Conservation (phyloP, 2,888 invertebrate species). For the Chirona hameri region DNA sequence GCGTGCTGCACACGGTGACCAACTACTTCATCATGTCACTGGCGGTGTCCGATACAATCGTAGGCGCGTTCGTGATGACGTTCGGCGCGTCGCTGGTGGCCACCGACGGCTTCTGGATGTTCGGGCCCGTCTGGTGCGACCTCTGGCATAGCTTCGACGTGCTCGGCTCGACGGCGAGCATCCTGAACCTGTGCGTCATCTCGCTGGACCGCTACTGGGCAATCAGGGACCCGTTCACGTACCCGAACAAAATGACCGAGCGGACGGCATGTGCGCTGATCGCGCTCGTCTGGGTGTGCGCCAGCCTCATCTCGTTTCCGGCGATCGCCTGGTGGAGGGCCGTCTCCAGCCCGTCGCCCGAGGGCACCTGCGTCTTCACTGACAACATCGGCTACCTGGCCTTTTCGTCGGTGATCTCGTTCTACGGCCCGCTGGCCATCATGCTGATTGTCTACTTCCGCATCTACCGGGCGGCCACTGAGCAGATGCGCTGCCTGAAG, state of each 20-base stretch:
- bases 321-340: conserved; percentile 96
- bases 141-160: conserved; percentile 97
- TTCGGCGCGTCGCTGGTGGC: conserved; percentile 89
- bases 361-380: conserved; percentile 89
- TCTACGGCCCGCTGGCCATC: conserved; percentile 91
- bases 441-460: conserved; percentile 98
- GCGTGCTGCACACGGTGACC: conserved; percentile 93
- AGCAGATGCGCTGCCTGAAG: conserved; percentile 84
- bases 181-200: conserved; percentile 94
- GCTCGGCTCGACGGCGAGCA: conserved; percentile 94
- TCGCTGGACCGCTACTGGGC: conserved; percentile 97
- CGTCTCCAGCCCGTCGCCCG: conserved; percentile 48
- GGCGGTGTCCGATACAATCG: conserved; percentile 93
- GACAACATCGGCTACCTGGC: conserved; percentile 93
- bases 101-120: conserved; percentile 66
- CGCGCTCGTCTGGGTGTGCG: conserved; percentile 93
- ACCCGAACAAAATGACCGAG: conserved; percentile 91
- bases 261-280: conserved; percentile 81
- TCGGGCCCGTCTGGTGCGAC: conserved; percentile 94
- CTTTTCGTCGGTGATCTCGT: conserved; percentile 96
- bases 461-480: conserved; percentile 89
- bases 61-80: conserved; percentile 97
- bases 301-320: conserved; percentile 95
- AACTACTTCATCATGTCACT: conserved; percentile 96
- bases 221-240: conserved; percentile 96